Conservation (phyloP, 1,140 invertebrate species). For the Drosophila repleta region DNA sequence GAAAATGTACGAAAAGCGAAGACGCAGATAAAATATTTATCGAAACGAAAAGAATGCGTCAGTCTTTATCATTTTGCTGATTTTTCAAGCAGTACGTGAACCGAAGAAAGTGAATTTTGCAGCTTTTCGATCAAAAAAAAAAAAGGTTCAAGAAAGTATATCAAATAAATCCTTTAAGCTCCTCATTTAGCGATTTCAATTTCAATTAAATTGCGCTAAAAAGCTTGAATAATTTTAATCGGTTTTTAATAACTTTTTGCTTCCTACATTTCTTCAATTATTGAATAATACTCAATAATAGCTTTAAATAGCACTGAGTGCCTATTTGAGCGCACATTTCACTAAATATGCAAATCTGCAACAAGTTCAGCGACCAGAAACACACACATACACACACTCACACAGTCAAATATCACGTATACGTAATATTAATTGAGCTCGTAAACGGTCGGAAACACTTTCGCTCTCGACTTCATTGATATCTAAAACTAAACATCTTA, state of each 20-base stretch:
- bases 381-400: constrained; percentile 6
- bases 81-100: neutral
- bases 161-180: neutral
- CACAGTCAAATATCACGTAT: constrained; percentile 48
- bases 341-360: constrained; percentile 32
- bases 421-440: constrained; percentile 72
- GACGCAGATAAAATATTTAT: neutral
- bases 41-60: constrained; percentile 4
- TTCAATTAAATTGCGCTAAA: too few relatives aligned
- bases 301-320: constrained; percentile 27
- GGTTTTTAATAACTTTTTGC: constrained; percentile 2
- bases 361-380: constrained; percentile 59
- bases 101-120: neutral
- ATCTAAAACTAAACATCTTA: constrained; percentile 78
- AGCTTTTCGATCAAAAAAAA: constrained; percentile 6
- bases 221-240: neutral
- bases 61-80: neutral
- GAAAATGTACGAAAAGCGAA: neutral
- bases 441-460: constrained; percentile 66
- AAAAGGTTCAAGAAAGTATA: too few relatives aligned
- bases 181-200: too few relatives aligned
- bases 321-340: constrained; percentile 54
- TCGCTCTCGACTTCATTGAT: constrained; percentile 80
- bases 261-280: constrained; percentile 2
- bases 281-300: constrained; percentile 35